Base-by-base conservation (phyloP, 2,888 invertebrate genomes). In the Chelonus formosanus region DNA sequence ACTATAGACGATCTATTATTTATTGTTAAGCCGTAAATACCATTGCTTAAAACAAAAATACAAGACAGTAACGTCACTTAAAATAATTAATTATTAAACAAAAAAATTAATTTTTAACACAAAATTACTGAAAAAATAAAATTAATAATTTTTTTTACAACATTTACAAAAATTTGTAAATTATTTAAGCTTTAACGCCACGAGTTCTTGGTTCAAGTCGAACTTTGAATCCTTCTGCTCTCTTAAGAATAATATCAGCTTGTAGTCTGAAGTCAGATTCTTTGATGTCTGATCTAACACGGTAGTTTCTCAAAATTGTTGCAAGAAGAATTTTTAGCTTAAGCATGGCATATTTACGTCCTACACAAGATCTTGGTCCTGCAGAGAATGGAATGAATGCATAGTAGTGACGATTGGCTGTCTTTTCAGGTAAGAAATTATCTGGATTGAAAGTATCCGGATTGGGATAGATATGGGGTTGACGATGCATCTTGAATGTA, bases 341-440 rank as follows among this genome's bases (percentile, higher is more conserved):
- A 63, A 92, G 82, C 87, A 92, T 89, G n/a, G 92, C 92, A 81
- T 92, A 92, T 85, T 92, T 92, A 48, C 92, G 90, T 57, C 92
- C 92, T 32, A 92, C 92, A 80, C 93, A 93, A 74, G 92, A 92
- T 70, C 93, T 88, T 1, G 93, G 92, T 35, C 93, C 93, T 55
- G 93, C 93, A 68, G 92, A 92, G 86, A 93, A 93, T 0, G 93
- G 93, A 62, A 93, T 90, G 77, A 89, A 93, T 68, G 92, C 89
- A 80, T 93, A 93, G 79, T 92, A 93, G 75, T 93, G 93, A 59
- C 93, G 87, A 72, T 90, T 90, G 40, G 90, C 89, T 32, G 90
- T 90, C 63, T 89, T 89, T 78, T 93, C 92, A 0, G 93, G 92
- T 43, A 93, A 82, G 87, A 93, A 93, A 80, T 93, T 92, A 77